Evolutionary conservation across 2,113 vertebrate species (phyloP).

Genomic region (Ochotona princeps): DNA sequence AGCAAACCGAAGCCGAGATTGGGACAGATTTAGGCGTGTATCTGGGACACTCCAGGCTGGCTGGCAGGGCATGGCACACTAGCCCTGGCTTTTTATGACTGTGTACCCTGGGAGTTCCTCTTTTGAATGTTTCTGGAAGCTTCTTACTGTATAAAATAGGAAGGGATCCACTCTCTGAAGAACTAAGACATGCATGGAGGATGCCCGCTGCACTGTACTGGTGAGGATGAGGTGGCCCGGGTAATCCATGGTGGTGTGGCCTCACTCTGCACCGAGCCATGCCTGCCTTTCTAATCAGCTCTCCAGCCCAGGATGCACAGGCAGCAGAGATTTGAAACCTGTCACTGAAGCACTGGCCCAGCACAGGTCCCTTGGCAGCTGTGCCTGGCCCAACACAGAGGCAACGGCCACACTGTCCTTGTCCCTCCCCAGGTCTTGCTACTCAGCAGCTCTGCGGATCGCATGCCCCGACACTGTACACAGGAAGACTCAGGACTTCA

Average conservation of each 20-base stretch:
- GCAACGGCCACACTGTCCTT: rapidly evolving
- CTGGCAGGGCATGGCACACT: rapidly evolving
- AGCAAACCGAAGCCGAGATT: background rate
- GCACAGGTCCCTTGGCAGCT: rapidly evolving
- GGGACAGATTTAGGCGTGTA: background rate
- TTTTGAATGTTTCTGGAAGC: background rate
- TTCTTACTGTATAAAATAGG: background rate
- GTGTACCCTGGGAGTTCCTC: background rate
- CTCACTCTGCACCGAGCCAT: background rate
- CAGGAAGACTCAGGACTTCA: background rate
- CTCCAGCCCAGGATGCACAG: background rate
- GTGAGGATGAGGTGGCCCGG: background rate
- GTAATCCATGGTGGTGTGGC: background rate
- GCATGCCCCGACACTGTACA: background rate
- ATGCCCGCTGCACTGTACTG: background rate
- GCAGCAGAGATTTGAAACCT: background rate
- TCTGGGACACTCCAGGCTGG: too few relatives aligned
- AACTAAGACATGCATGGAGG: background rate
- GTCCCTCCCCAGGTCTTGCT: background rate
- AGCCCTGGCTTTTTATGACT: background rate
- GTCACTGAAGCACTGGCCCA: background rate
- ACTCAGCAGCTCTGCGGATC: background rate
- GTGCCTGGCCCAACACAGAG: background rate
- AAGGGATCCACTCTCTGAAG: background rate
- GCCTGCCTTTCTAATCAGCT: background rate